Conservation (phyloP, 2,113 vertebrate genomes). For the Semicossyphus pulcher region DNA sequence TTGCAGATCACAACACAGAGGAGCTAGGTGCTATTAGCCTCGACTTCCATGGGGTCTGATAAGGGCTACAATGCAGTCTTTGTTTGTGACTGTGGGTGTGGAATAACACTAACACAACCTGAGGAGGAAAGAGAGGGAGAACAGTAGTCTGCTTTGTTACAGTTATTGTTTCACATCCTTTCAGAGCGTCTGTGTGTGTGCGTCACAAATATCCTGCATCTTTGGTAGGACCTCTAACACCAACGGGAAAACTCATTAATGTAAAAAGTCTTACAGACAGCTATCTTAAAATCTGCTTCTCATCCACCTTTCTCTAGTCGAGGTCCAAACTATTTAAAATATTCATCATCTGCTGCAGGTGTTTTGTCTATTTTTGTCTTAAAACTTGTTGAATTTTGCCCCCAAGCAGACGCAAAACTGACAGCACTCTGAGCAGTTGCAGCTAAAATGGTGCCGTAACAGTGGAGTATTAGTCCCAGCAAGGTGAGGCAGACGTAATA, state of each 20-base stretch:
- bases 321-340: background rate
- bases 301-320: background rate
- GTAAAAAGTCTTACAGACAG: background rate
- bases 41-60: background rate
- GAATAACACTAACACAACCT: conserved; percentile 26
- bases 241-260: conserved; percentile 25
- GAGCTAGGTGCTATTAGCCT: background rate
- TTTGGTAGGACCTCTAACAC: background rate
- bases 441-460: too few relatives aligned
- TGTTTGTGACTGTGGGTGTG: conserved; percentile 33
- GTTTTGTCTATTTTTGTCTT: too few relatives aligned
- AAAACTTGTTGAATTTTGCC: too few relatives aligned
- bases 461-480: background rate
- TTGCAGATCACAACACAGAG: background rate
- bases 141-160: conserved; percentile 11
- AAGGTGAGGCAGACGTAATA: too few relatives aligned
- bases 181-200: conserved; percentile 4
- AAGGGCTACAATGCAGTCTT: conserved; percentile 38
- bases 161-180: background rate
- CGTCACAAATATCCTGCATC: background rate
- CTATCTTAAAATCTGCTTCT: conserved; percentile 5
- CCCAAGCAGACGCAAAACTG: too few relatives aligned
- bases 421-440: too few relatives aligned
- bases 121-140: conserved; percentile 4
- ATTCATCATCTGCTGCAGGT: background rate